Percentiles rank a stretch among this genome's conserved stretches.
Evolutionary conservation across 2,888 invertebrate species (phyloP).

Genomic region (Ernsta delagoae): DNA sequence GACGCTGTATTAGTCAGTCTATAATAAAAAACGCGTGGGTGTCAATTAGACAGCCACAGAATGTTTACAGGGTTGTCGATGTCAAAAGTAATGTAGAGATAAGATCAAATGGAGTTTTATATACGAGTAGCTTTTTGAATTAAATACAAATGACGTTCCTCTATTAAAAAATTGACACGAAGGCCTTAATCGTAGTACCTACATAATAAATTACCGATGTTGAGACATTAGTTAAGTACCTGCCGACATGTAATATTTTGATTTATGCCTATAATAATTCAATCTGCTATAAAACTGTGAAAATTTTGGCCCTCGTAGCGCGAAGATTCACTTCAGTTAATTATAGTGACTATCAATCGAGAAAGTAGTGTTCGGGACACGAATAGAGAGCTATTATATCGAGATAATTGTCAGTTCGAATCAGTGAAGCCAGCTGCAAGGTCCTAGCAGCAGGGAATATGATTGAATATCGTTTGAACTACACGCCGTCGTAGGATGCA

Average conservation of each 20-base stretch:
- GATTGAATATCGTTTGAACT: constrained; percentile 21
- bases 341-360: constrained; percentile 68
- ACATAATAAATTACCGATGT: too few species aligned
- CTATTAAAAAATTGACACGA: background rate
- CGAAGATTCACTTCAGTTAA: constrained; percentile 51
- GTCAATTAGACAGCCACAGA: constrained; percentile 41
- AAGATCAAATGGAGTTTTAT: background rate
- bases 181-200: background rate
- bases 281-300: constrained; percentile 29
- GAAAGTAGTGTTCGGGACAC: constrained; percentile 59
- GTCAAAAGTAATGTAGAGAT: background rate
- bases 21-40: constrained; percentile 39
- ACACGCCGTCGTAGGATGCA: background rate
- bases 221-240: too few species aligned
- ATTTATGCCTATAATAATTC: background rate
- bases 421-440: background rate
- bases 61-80: constrained; percentile 20
- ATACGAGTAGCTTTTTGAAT: background rate
- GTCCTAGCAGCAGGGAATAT: background rate
- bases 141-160: background rate
- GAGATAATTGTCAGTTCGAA: constrained; percentile 45
- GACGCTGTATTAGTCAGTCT: constrained; percentile 11
- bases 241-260: too few species aligned
- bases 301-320: constrained; percentile 29
- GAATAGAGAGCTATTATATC: constrained; percentile 54